These are phyloP conservation scores for Pocillopora grandis DNA, from an alignment of 92 coral and sea anemone genomes.

Conservation along the genomic window DNA sequence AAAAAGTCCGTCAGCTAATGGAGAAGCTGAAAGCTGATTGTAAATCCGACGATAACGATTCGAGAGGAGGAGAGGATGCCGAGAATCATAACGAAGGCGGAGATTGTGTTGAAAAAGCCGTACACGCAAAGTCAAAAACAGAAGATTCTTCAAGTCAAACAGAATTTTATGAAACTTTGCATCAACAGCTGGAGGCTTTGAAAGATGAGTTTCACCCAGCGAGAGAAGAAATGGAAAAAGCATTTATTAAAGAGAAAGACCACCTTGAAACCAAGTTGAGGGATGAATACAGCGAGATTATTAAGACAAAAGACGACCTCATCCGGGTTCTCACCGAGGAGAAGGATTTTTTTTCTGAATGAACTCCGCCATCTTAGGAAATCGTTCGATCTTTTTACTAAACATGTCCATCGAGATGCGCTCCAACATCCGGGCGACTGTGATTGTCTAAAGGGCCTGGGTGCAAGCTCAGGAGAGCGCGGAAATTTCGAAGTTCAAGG, in stretches of 20 bases:
- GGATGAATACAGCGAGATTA: conserved; percentile 35
- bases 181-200: conserved; percentile 22
- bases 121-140: background rate
- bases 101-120: background rate
- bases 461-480: background rate
- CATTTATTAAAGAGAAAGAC: conserved; percentile 41
- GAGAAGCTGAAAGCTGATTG: conserved; percentile 7
- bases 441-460: conserved; percentile 15
- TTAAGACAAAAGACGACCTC: conserved; percentile 49
- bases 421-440: background rate
- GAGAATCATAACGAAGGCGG: background rate
- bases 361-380: conserved; percentile 58
- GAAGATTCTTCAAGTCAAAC: conserved; percentile 48
- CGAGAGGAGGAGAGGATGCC: background rate
- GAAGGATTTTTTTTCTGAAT: conserved; percentile 55
- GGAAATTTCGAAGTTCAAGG: background rate
- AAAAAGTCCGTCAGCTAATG: background rate
- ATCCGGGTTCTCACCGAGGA: conserved; percentile 60
- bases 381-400: conserved; percentile 29
- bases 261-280: conserved; percentile 36
- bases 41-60: background rate
- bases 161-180: conserved; percentile 35
- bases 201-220: conserved; percentile 50
- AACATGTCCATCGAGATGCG: conserved; percentile 25
- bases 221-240: conserved; percentile 31